Evolutionary conservation across 2,113 vertebrate species (phyloP).

Genomic region (Catharus minimus): DNA sequence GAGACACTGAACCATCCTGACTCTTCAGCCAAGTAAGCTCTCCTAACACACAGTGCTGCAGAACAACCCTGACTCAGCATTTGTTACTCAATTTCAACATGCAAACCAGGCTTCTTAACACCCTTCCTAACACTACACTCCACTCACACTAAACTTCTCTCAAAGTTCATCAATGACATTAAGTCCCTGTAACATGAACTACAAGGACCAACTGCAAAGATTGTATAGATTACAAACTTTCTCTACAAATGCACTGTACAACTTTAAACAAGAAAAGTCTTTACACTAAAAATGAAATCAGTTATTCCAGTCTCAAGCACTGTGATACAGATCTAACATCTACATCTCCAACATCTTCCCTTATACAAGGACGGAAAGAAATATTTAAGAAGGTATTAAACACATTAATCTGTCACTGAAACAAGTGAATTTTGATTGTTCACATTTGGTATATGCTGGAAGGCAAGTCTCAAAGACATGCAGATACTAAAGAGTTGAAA

Average conservation of each 20-base stretch:
- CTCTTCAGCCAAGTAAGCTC: not conserved
- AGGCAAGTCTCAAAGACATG: not conserved
- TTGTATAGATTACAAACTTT: not conserved
- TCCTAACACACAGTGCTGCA: rapidly evolving
- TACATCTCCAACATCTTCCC: not conserved
- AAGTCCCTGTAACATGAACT: not conserved
- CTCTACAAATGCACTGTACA: not conserved
- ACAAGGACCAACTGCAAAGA: not conserved
- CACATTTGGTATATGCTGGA: not conserved
- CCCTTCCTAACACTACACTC: not conserved
- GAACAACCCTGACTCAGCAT: not conserved
- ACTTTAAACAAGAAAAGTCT: not conserved
- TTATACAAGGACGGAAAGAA: not conserved
- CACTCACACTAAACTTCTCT: not conserved
- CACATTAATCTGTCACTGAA: not conserved
- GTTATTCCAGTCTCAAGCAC: not conserved
- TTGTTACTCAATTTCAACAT: not conserved
- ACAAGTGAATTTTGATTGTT: not conserved
- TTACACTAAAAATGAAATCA: not conserved
- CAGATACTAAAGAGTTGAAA: not conserved
- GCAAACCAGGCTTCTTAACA: not conserved
- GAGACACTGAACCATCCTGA: not conserved
- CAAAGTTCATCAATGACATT: not conserved
- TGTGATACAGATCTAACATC: not conserved
- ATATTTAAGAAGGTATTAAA: not conserved